phyloP scores from a whole-genome alignment of 2,113 vertebrate genomes.

The Oostethus manadensis region DNA sequence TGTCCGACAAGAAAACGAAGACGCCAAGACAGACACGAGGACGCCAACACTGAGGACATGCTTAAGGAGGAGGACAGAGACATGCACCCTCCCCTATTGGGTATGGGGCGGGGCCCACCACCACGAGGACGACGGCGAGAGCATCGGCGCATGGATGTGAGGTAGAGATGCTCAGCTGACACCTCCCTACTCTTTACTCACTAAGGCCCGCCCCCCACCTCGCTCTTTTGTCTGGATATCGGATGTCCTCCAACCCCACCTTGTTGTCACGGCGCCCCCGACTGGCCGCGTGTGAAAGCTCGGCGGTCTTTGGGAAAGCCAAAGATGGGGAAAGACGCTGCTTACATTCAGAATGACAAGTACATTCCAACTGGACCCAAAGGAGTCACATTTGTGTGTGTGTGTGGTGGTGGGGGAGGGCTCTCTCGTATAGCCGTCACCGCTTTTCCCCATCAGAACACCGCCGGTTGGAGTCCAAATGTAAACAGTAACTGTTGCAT shows the following conservation, averaged over 20 bases:
- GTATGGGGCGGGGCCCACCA: not conserved
- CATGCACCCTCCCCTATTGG: too few relatives aligned
- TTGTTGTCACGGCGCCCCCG: slow-evolving; percentile 31
- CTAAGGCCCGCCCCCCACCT: slow-evolving; percentile 9
- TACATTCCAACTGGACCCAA: slow-evolving; percentile 54
- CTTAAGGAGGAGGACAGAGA: not conserved
- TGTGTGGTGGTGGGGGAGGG: not conserved
- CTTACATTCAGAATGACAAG: slow-evolving; percentile 62
- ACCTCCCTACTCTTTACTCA: slow-evolving; percentile 45
- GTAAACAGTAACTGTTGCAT: slow-evolving; percentile 57
- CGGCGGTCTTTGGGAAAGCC: slow-evolving; percentile 51
- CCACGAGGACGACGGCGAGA: slow-evolving; percentile 15
- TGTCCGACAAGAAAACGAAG: slow-evolving; percentile 66
- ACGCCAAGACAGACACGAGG: slow-evolving; percentile 62
- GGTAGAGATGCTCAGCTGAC: slow-evolving; percentile 71
- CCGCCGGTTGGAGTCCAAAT: slow-evolving; percentile 42
- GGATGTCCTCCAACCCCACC: too few relatives aligned
- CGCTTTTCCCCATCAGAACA: slow-evolving; percentile 24
- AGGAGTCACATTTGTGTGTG: not conserved
- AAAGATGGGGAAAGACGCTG: slow-evolving; percentile 25
- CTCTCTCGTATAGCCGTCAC: not conserved
- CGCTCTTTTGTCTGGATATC: slow-evolving; percentile 11
- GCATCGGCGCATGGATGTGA: slow-evolving; percentile 66
- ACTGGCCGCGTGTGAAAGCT: slow-evolving; percentile 45
- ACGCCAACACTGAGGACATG: slow-evolving; percentile 54